Evolutionary conservation across 37 sponge, comb jelly and placozoan species (phyloP), one percentile per base, ranked within the genome.

Genomic region (Aplysina aerophoba): DNA sequence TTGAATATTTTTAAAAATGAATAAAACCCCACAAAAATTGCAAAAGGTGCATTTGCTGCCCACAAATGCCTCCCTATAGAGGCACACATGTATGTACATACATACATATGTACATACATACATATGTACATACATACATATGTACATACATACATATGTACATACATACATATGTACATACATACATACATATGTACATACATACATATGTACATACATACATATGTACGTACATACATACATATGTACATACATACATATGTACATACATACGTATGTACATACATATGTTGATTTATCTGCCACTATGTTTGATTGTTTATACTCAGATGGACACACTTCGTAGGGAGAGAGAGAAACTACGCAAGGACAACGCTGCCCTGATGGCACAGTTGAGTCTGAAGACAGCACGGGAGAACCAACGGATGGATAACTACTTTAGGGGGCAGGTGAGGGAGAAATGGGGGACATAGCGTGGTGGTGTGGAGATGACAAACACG

Each of bases 231-330:
- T 12, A 31, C 17, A 24, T 68, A 24, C 17, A 22, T 22, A 24
- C 24, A 24, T 15, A 22, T 15, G 15, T 68, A 68, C 71, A 68
- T 24, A 24, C 25, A 68, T 68, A 22, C 71, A 68, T 24, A 68
- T 40, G 13, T 75, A 41, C 24, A 75, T 13, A 35, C 15, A 25
- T 75, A 75, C 79, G 20, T 75, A 75, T 40, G 54, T 75, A 75
- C 44, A 13, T 75, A 35, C 79, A 68, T 68, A n/a, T n/a, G n/a
- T n/a, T n/a, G n/a, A n/a, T n/a, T n/a, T n/a, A n/a, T n/a, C n/a
- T n/a, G n/a, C n/a, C n/a, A n/a, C n/a, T 44, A 8, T 44, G 6
- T 8, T 44, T 8, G 3, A 3, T 44, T 44, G 50, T 8, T 44
- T 8, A 44, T 44, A 8, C 3, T 28, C 54, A 75, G 78, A 75